These are phyloP conservation scores for Pycnomerus fuliginosus DNA, from an alignment of 2,888 invertebrate genomes.

Conservation along the genomic window DNA sequence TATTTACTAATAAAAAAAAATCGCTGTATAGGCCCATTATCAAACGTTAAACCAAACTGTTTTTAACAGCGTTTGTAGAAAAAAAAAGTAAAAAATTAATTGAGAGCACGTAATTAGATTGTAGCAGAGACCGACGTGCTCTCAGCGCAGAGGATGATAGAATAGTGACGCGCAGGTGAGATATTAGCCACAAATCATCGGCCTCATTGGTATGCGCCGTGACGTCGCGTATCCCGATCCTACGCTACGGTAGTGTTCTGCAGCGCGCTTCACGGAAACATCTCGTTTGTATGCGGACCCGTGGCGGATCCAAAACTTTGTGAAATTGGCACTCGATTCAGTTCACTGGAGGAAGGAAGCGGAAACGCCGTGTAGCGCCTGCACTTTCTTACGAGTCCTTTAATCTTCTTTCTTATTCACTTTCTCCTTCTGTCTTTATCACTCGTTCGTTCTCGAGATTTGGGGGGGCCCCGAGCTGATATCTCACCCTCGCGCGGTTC, in stretches of 20 bases:
- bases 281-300: slow-evolving; percentile 56
- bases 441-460: slow-evolving; percentile 62
- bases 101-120: slow-evolving; percentile 3
- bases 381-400: slow-evolving; percentile 47
- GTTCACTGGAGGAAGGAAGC: slow-evolving; percentile 57
- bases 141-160: slow-evolving; percentile 28
- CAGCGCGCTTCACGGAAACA: slow-evolving; percentile 45
- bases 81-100: too few species aligned
- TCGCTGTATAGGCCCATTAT: too few species aligned
- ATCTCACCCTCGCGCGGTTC: slow-evolving; percentile 38
- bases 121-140: background rate
- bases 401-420: slow-evolving; percentile 62
- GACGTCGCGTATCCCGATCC: slow-evolving; percentile 36
- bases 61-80: too few species aligned
- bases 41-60: too few species aligned
- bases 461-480: slow-evolving; percentile 48
- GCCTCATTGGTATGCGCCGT: slow-evolving; percentile 42
- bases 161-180: slow-evolving; percentile 43
- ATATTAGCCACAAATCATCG: slow-evolving; percentile 53
- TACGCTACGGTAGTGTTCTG: slow-evolving; percentile 44
- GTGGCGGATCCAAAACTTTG: slow-evolving; percentile 56
- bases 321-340: slow-evolving; percentile 59
- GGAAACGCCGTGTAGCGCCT: slow-evolving; percentile 42
- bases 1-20: too few species aligned
- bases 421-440: slow-evolving; percentile 65